Percentiles rank a stretch among this genome's conserved stretches.
Conservation (phyloP, 2,888 invertebrate species). For the Brachyptera putata region DNA sequence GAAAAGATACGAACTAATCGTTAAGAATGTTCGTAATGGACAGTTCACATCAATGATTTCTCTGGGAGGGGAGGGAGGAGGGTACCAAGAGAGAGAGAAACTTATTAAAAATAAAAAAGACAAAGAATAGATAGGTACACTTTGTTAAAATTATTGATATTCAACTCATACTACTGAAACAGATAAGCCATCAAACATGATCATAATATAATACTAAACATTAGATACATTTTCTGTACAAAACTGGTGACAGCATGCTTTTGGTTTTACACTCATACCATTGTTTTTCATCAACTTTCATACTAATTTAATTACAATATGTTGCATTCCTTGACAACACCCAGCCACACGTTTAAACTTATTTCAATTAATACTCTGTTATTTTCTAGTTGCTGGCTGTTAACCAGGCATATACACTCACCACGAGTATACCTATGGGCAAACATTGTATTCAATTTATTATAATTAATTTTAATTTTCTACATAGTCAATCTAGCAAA, state of each 20-base stretch:
- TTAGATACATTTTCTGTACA: slow-evolving; percentile 28
- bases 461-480: too few relatives aligned
- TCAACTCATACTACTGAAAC: too few relatives aligned
- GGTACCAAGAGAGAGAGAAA: too few relatives aligned
- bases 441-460: slow-evolving; percentile 5
- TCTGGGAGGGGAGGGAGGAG: background rate
- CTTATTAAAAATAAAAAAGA: slow-evolving; percentile 33
- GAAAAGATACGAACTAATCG: slow-evolving; percentile 25
- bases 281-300: background rate
- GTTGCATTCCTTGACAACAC: background rate
- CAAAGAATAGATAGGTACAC: too few relatives aligned
- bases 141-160: too few relatives aligned
- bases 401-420: background rate
- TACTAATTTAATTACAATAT: background rate
- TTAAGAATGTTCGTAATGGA: too few relatives aligned
- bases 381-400: background rate
- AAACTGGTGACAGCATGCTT: slow-evolving; percentile 14
- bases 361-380: background rate
- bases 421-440: slow-evolving; percentile 3
- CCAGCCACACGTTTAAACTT: background rate
- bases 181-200: too few relatives aligned
- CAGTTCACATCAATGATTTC: too few relatives aligned
- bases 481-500: too few relatives aligned
- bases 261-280: background rate
- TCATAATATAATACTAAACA: too few relatives aligned